A percentile compares a stretch with the other conserved stretches of the same genome.
phyloP scores from a whole-genome alignment of 2,113 vertebrate species.

The Myiagra hebetior region DNA sequence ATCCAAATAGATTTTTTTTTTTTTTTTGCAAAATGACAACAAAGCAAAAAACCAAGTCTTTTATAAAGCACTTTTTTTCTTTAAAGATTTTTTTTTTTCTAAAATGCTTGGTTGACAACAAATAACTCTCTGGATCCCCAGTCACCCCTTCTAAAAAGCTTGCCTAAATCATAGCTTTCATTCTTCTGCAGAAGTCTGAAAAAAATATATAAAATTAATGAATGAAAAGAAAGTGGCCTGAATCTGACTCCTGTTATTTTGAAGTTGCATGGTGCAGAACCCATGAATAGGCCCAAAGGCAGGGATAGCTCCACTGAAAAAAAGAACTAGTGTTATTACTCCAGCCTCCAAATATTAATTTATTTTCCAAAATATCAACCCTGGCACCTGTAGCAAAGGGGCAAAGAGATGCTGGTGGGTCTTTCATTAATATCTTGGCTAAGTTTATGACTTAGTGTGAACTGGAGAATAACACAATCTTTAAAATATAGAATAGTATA shows the following conservation, averaged over 20 bases:
- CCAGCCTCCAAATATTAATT: not conserved
- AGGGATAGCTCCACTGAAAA: not conserved
- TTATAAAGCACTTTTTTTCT: not conserved
- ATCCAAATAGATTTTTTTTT: not conserved
- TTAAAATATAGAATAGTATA: not conserved
- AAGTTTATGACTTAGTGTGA: not conserved
- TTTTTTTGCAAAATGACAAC: not conserved
- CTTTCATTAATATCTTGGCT: not conserved
- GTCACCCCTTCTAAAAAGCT: not conserved
- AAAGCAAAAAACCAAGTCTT: not conserved
- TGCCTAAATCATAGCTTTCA: not conserved
- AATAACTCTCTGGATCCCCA: not conserved
- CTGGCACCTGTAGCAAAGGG: not conserved
- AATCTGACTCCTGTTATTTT: not conserved
- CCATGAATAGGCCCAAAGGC: not conserved
- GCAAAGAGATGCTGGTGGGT: not conserved
- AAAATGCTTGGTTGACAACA: not conserved
- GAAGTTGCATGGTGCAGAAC: not conserved
- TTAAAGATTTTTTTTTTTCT: not conserved
- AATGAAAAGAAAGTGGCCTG: not conserved
- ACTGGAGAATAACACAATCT: not conserved
- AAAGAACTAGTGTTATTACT: not conserved
- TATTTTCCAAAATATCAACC: not conserved
- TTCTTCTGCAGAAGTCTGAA: not conserved
- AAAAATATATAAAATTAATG: not conserved